These are phyloP conservation scores for Menura novaehollandiae DNA, from an alignment of 2,113 vertebrate species.

Conservation along the genomic window DNA sequence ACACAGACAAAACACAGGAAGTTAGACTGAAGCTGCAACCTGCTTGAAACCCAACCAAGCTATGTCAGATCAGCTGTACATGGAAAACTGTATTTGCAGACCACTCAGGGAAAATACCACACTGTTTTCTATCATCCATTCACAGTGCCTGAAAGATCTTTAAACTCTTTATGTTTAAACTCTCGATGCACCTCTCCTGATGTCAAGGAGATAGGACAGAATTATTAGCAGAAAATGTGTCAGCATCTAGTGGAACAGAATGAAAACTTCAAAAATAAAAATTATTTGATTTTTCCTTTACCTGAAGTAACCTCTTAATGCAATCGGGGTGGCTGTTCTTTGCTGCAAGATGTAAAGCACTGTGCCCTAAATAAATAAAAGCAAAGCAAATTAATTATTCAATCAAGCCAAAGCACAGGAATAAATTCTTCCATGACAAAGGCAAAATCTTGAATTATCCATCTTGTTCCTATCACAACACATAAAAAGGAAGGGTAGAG, in stretches of 20 bases:
- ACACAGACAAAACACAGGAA: not conserved
- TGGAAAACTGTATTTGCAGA: not conserved
- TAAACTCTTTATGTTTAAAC: not conserved
- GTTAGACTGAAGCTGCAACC: not conserved
- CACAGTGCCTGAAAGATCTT: not conserved
- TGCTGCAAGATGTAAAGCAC: conserved; percentile 89
- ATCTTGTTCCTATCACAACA: not conserved
- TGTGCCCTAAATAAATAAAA: conserved; percentile 78
- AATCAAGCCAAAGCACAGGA: not conserved
- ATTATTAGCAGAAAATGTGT: not conserved
- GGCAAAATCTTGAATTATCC: not conserved
- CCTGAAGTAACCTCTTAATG: conserved; percentile 89
- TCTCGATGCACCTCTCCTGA: not conserved
- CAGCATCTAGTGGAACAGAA: not conserved
- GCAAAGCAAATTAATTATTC: not conserved
- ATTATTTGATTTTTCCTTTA: conserved; percentile 58
- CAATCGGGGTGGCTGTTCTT: conserved; percentile 90
- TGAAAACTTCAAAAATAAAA: not conserved
- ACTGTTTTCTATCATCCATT: not conserved
- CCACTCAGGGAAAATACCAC: not conserved
- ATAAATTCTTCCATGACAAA: not conserved
- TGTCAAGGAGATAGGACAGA: not conserved
- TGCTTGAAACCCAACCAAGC: not conserved
- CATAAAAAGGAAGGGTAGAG: not conserved
- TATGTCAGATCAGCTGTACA: not conserved